Evolutionary conservation across 2,888 invertebrate genomes (phyloP).

Genomic region (Tortrix viridana): DNA sequence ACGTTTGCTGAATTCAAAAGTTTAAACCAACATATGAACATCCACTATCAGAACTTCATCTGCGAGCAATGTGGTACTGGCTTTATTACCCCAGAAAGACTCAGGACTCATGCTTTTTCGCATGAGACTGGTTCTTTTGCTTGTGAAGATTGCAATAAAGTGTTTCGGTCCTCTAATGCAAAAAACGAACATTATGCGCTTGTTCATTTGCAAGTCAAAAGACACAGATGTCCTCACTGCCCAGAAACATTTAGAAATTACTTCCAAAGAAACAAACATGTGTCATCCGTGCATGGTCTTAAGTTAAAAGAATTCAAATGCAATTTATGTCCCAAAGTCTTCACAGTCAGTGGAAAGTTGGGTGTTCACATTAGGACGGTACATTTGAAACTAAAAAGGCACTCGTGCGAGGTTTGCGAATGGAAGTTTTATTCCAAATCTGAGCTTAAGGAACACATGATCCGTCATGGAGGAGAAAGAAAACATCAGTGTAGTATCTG

Average conservation of each 20-base stretch:
- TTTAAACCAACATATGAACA: slow-evolving; percentile 77
- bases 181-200: slow-evolving; percentile 78
- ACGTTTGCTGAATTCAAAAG: slow-evolving; percentile 67
- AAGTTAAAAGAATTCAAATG: slow-evolving; percentile 76
- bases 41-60: slow-evolving; percentile 74
- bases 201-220: slow-evolving; percentile 74
- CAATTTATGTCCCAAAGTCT: slow-evolving; percentile 68
- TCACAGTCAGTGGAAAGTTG: slow-evolving; percentile 68
- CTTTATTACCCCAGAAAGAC: slow-evolving; percentile 69
- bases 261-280: slow-evolving; percentile 74
- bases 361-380: slow-evolving; percentile 67
- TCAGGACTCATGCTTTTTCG: slow-evolving; percentile 66
- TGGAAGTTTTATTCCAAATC: slow-evolving; percentile 82
- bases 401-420: slow-evolving; percentile 77
- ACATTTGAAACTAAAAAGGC: slow-evolving; percentile 75
- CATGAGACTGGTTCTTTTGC: slow-evolving; percentile 68
- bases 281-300: slow-evolving; percentile 63
- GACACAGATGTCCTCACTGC: slow-evolving; percentile 73
- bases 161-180: slow-evolving; percentile 74
- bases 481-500: slow-evolving; percentile 79
- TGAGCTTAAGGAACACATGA: slow-evolving; percentile 82
- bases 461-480: slow-evolving; percentile 79
- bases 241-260: slow-evolving; percentile 71
- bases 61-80: slow-evolving; percentile 75
- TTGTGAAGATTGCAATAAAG: slow-evolving; percentile 78